Base-by-base conservation (phyloP, 2,888 invertebrate genomes). In the Axea sp. region DNA sequence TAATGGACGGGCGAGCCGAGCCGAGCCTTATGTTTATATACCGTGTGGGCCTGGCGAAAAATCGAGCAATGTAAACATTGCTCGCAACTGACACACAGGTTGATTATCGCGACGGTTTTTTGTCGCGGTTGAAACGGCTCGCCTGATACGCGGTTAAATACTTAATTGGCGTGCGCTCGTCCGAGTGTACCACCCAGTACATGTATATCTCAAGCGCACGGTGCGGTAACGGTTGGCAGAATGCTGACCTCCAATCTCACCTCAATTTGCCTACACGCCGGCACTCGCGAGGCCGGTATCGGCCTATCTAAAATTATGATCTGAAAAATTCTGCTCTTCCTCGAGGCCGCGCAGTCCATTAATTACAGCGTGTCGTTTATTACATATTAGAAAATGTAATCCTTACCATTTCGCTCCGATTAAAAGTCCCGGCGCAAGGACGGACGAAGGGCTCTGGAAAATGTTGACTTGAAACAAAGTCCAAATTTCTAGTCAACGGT, bases 211-310 rank as follows among this genome's bases (percentile, higher is more conserved):
- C 67, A 57, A 65, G 55, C 51, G 72, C 77, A 74, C 60, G 77
- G 60, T 73, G 80, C 77, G 73, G 79, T 79, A 82, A 81, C 83
- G 86, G 83, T 82, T 83, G 82, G 80, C 80, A 81, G 82, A 82
- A 80, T 80, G 76, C 81, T 86, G 87, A 87, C 86, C 87, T 85
- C 85, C 85, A 84, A 85, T 87, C 86, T 86, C 87, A 86, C 87
- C 87, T 87, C 86, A 86, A 86, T 87, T 87, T 87, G 86, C 87
- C 86, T 87, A 86, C 84, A 86, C 83, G 79, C 83, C 82, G 82
- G 81, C 83, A 85, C 82, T 84, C 83, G 80, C 83, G 80, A 75
- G 77, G 77, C 72, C 77, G 78, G 72, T 65, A 73, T 73, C 83
- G 79, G 81, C 80, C 82, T 86, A 87, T 87, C 87, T 87, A 82